phyloP scores from a whole-genome alignment of 2,888 invertebrate species.

The Ophion ventricosus region DNA sequence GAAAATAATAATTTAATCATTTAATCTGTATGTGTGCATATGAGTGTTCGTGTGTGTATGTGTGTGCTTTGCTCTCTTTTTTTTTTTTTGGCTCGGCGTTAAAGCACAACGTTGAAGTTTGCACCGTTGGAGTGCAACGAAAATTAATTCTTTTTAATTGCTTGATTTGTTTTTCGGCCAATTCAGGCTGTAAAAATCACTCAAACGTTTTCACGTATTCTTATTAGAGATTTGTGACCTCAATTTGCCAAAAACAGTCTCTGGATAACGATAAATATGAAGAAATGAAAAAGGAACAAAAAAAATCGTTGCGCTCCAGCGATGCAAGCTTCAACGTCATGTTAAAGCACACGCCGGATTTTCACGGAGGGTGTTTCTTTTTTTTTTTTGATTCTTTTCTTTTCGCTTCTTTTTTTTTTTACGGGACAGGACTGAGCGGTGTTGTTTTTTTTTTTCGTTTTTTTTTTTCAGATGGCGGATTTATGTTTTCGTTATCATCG shows the following conservation, averaged over 20 bases:
- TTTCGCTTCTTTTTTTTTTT: conserved; percentile 24
- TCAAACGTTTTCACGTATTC: too few species aligned
- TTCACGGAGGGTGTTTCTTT: conserved; percentile 28
- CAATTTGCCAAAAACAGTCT: too few species aligned
- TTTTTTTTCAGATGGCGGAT: conserved; percentile 1
- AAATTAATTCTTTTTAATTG: too few species aligned
- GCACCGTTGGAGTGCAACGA: too few species aligned
- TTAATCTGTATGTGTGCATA: conserved; percentile 10
- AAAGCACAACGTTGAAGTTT: neutral
- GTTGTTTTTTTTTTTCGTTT: conserved; percentile 23
- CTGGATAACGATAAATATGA: too few species aligned
- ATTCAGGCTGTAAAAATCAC: too few species aligned
- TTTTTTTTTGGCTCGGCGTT: conserved; percentile 14
- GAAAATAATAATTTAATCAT: conserved; percentile 43
- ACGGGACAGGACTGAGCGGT: conserved; percentile 26
- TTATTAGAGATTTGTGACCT: too few species aligned
- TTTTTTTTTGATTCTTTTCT: conserved; percentile 11
- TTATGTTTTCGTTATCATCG: conserved; percentile 7
- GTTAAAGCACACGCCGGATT: neutral
- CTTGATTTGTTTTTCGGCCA: too few species aligned
- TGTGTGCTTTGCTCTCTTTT: conserved; percentile 10
- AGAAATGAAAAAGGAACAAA: too few species aligned
- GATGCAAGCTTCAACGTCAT: too few species aligned
- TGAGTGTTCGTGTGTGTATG: conserved; percentile 12
- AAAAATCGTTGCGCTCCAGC: too few species aligned